Evolutionary conservation across 2,113 vertebrate species (phyloP).

Genomic region (Phalacrocorax aristotelis): DNA sequence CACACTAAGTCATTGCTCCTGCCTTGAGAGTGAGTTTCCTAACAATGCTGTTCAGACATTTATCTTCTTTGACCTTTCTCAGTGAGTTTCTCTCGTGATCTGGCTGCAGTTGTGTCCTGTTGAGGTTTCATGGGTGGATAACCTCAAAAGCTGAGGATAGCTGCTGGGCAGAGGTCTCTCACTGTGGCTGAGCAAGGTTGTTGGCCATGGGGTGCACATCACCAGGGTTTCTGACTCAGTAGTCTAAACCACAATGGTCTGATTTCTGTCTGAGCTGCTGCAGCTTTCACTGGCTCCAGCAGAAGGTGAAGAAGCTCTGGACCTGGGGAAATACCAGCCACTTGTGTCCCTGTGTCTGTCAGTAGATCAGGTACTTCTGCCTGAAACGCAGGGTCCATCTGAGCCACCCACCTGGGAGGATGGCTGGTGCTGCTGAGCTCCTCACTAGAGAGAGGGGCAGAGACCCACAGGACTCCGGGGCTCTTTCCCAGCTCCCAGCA

Average conservation of each 20-base stretch:
- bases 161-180: neutral
- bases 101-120: neutral
- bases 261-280: neutral
- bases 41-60: neutral
- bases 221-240: neutral
- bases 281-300: neutral
- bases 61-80: accelerated
- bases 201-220: neutral
- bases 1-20: neutral
- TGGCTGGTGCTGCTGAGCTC: neutral
- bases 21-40: neutral
- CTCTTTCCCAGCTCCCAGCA: neutral
- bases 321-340: neutral
- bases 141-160: neutral
- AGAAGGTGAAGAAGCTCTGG: neutral
- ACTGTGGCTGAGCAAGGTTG: neutral
- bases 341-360: neutral
- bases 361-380: neutral
- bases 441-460: neutral
- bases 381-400: neutral
- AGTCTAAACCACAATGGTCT: neutral
- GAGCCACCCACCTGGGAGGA: accelerated
- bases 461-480: accelerated
- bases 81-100: neutral
- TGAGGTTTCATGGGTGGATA: neutral